Base-by-base conservation (phyloP, 1,140 invertebrate genomes). In the Kradibia gibbosae region DNA sequence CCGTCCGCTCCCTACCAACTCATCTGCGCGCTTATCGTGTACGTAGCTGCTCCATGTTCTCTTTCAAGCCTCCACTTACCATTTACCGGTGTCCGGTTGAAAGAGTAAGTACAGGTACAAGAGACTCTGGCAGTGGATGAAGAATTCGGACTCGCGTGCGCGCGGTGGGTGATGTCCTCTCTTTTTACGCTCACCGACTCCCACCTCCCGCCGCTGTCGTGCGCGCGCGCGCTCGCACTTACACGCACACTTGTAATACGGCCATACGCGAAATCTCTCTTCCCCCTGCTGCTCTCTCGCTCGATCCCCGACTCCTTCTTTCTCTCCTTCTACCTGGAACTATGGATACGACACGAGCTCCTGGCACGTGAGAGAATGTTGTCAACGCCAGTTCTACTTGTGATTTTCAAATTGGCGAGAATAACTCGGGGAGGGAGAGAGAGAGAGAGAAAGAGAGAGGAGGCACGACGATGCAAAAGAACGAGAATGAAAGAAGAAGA, bases 331-430 rank as follows among this genome's bases (percentile, higher is more conserved):
- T 87, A 86, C 83, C 82, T 85, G 85, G 86, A 86, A 88, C 86
- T 83, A 85, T 82, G 79, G 83, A 84, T 82, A 85, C 83, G 85
- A 88, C 86, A 86, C 86, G 84, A 65, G 60, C 57, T 77, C n/a
- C 60, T 34, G 84, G 83, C 84, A 90, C 90, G 90, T 90, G 90
- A 91, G 88, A 86, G 89, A 91, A 91, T 91, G 90, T 87, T 86
- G 87, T 85, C 87, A 87, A 89, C 87, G 86, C 83, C 39, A 36
- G 42, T 57, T 45, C 77, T 65, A 31, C 4, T 57, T 28, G 67
- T 78, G 70, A 75, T 74, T 82, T 65, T 73, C 42, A 36, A 80
- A 31, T 28, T 39, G 36, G 17, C 31, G 45, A 50, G 45, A 73
- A 39, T 45, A 39, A 45, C 22, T 34, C 10, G 1, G 60, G 48